Conservation (phyloP, 1,140 invertebrate species). For the Drosophila kurseongensis region DNA sequence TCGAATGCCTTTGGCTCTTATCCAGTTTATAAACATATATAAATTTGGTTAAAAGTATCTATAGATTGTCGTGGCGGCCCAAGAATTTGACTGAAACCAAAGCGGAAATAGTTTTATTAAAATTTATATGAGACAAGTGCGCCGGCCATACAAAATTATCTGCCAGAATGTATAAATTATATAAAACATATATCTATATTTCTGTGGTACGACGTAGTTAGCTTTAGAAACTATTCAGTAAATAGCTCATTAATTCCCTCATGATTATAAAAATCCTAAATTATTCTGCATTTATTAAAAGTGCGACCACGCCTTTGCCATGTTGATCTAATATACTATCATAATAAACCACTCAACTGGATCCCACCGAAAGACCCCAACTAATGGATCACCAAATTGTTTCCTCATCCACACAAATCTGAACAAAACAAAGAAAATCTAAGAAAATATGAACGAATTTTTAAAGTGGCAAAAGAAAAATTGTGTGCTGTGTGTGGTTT, state of each 20-base stretch:
- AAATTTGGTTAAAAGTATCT: slow-evolving; percentile 15
- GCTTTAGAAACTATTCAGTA: slow-evolving; percentile 2
- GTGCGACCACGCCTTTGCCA: slow-evolving; percentile 32
- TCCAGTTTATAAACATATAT: slow-evolving; percentile 49
- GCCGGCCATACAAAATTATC: slow-evolving; percentile 7
- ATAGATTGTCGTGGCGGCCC: slow-evolving; percentile 27
- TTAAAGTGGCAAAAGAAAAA: slow-evolving; percentile 64
- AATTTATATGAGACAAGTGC: slow-evolving; percentile 73
- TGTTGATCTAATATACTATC: slow-evolving; percentile 22
- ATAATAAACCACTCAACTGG: slow-evolving; percentile 40
- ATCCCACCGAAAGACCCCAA: slow-evolving; percentile 25
- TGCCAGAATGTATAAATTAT: slow-evolving; percentile 28
- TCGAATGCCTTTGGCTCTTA: slow-evolving; percentile 62
- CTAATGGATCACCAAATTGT: slow-evolving; percentile 32
- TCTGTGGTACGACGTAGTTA: slow-evolving; percentile 37
- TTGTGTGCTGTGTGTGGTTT: slow-evolving; percentile 33
- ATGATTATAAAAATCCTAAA: not conserved
- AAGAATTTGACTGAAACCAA: slow-evolving; percentile 32
- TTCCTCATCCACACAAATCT: slow-evolving; percentile 25
- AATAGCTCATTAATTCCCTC: not conserved
- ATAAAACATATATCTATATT: slow-evolving; percentile 18
- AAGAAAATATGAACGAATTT: slow-evolving; percentile 52
- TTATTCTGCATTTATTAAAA: slow-evolving; percentile 8
- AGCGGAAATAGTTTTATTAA: slow-evolving; percentile 70
- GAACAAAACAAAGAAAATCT: slow-evolving; percentile 36